phyloP scores from a whole-genome alignment of 2,797 vertebrate species.

The Myotis planiceps region DNA sequence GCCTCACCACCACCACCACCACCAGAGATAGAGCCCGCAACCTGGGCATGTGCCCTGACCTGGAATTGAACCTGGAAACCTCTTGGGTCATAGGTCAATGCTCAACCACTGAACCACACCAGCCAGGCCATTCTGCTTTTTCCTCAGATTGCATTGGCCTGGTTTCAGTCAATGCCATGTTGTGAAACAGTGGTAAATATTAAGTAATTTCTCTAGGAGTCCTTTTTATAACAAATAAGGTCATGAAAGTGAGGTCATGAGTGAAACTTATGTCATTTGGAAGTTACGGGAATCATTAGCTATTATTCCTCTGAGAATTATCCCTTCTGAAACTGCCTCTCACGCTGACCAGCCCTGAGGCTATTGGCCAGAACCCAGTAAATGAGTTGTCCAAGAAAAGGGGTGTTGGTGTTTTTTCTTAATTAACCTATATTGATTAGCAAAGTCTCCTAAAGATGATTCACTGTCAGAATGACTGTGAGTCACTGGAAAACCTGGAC shows the following conservation, averaged over 20 bases:
- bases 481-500: slow-evolving; percentile 14
- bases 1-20: no score
- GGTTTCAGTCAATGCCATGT: neutral
- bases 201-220: neutral
- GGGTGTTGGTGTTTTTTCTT: neutral
- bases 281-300: neutral
- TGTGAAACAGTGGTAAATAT: neutral
- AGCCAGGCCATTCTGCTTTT: neutral
- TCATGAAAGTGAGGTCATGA: neutral
- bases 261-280: neutral
- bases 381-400: neutral
- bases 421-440: neutral
- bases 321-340: neutral
- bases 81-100: no score
- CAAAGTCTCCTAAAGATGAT: slow-evolving; percentile 1
- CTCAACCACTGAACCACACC: no score
- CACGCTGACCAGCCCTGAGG: neutral
- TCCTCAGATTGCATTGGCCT: neutral
- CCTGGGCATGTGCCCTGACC: no score
- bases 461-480: neutral
- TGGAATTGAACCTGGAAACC: no score
- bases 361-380: neutral
- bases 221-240: neutral
- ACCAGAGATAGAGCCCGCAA: no score
- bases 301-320: neutral